These are phyloP conservation scores for Pelecanoides urinatrix DNA, from an alignment of 2,113 vertebrate species.

Conservation along the genomic window DNA sequence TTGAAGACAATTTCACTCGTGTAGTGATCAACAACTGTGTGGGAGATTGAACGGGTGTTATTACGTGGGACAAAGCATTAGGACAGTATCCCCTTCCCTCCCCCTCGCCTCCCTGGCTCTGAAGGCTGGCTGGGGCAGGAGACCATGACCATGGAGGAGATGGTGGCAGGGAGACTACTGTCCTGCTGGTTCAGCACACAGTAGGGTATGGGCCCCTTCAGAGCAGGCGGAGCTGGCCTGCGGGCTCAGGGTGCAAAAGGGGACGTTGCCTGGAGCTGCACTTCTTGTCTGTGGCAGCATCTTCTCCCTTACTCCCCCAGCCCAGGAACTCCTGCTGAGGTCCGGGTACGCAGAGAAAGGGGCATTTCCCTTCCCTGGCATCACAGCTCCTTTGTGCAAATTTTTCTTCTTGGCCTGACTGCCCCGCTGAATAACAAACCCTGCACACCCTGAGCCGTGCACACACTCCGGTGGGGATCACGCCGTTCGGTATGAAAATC, in stretches of 20 bases:
- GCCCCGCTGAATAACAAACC: neutral
- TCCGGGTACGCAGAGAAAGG: neutral
- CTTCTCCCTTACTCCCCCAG: neutral
- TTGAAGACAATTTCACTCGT: slow-evolving; percentile 94
- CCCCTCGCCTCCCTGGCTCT: neutral
- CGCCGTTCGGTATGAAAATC: accelerated
- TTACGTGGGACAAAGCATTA: neutral
- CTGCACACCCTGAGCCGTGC: accelerated
- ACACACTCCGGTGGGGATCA: neutral
- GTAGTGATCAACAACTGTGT: slow-evolving; percentile 91
- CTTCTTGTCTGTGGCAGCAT: neutral
- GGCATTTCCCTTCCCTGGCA: neutral
- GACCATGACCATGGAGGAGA: neutral
- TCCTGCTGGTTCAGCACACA: neutral
- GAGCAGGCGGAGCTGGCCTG: neutral
- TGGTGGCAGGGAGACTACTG: neutral
- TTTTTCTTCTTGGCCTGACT: neutral
- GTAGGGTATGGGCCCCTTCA: neutral
- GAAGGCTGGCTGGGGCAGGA: neutral
- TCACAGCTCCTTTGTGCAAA: neutral
- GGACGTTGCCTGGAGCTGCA: neutral
- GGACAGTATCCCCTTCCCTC: neutral
- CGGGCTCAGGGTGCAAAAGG: neutral
- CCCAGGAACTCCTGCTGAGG: neutral
- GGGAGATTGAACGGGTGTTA: slow-evolving; percentile 6